phyloP scores from a whole-genome alignment of 2,113 vertebrate species.

The Macrotis lagotis region DNA sequence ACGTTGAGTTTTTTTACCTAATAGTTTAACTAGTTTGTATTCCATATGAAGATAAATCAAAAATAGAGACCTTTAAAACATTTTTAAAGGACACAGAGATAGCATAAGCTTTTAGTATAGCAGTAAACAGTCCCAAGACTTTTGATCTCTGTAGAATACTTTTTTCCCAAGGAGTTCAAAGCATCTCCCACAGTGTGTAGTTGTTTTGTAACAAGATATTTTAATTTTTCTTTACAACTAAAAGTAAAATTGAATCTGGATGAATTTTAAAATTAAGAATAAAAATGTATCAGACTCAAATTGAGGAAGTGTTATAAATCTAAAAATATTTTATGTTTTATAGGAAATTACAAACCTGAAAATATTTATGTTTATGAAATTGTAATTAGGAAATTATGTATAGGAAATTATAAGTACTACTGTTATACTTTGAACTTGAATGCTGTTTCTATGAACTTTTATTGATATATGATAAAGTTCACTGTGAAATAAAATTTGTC shows the following conservation, averaged over 20 bases:
- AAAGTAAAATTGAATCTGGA: constrained; percentile 28
- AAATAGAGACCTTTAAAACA: neutral
- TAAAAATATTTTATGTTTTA: neutral
- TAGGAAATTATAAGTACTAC: neutral
- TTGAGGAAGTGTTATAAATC: constrained; percentile 14
- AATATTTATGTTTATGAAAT: too few species aligned
- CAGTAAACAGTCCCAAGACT: neutral
- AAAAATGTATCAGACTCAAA: neutral
- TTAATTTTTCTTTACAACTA: constrained; percentile 5
- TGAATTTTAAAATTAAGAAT: neutral
- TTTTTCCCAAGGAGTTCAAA: neutral
- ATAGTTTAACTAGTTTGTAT: neutral
- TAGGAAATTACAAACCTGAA: too few species aligned
- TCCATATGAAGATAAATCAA: neutral
- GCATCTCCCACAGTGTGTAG: neutral
- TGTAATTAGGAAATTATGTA: too few species aligned
- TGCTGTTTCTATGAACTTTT: constrained; percentile 21
- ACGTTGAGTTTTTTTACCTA: neutral
- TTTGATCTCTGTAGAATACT: neutral
- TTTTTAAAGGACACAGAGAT: neutral
- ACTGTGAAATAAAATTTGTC: constrained; percentile 15
- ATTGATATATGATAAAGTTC: neutral
- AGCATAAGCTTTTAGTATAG: neutral
- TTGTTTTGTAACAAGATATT: neutral
- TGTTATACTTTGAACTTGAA: constrained; percentile 22